Evolutionary conservation across 1,140 invertebrate species (phyloP).

Genomic region (Brachionus angularis): DNA sequence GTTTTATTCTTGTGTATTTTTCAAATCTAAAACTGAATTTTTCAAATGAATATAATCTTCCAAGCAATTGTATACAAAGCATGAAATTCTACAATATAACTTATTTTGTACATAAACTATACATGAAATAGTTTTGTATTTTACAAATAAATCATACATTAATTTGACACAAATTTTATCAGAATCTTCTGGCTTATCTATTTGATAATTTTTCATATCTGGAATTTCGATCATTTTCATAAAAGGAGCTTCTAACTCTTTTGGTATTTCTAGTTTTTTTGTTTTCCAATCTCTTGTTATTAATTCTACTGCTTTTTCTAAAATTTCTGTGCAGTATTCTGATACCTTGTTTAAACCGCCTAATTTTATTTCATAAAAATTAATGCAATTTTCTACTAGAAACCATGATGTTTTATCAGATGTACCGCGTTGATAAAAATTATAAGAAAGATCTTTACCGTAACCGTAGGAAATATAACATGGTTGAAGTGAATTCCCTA

Average conservation of each 20-base stretch:
- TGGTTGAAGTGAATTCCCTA: slow-evolving; percentile 3
- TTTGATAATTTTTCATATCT: neutral
- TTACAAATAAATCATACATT: neutral
- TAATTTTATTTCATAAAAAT: neutral
- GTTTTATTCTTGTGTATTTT: too few relatives aligned
- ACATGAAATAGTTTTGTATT: neutral
- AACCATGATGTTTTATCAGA: slow-evolving; percentile 26
- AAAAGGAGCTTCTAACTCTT: slow-evolving; percentile 19
- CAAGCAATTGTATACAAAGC: slow-evolving; percentile 18
- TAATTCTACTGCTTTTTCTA: neutral
- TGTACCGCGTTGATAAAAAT: slow-evolving; percentile 29
- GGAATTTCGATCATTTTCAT: slow-evolving; percentile 32
- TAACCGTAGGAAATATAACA: slow-evolving; percentile 15
- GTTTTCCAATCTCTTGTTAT: slow-evolving; percentile 4
- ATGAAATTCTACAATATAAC: slow-evolving; percentile 25
- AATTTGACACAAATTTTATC: neutral
- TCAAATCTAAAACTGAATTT: slow-evolving; percentile 6
- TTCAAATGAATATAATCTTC: slow-evolving; percentile 14
- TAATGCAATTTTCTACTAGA: neutral
- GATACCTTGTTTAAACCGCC: neutral
- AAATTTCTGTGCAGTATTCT: neutral
- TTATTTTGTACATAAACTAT: slow-evolving; percentile 3
- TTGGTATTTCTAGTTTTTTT: neutral
- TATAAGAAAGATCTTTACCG: neutral
- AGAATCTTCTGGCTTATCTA: neutral